A percentile compares a stretch with the other conserved stretches of the same genome.
Conservation (phyloP, 2,888 invertebrate species). For the Hyposoter dolosus region DNA sequence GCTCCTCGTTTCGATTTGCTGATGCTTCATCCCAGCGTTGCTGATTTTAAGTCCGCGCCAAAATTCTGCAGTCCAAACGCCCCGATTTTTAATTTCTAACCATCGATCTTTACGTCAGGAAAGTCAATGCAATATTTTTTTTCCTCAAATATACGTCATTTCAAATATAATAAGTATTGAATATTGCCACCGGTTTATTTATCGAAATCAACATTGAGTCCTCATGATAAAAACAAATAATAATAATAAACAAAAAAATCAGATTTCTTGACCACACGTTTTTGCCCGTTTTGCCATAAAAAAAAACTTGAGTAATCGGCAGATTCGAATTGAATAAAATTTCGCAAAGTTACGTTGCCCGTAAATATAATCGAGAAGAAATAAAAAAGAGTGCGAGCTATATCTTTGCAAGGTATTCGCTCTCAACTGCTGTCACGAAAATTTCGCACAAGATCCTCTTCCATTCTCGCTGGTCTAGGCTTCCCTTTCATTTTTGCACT, state of each 20-base stretch:
- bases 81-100: slow-evolving; percentile 24
- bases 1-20: slow-evolving; percentile 41
- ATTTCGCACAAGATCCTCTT: slow-evolving; percentile 13
- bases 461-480: background rate
- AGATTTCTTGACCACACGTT: background rate
- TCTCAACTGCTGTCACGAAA: slow-evolving; percentile 16
- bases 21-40: slow-evolving; percentile 17
- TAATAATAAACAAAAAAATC: no score
- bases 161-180: no score
- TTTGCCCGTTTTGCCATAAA: background rate
- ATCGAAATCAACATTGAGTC: no score
- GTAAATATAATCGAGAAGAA: background rate
- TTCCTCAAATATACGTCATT: background rate
- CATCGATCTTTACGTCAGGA: slow-evolving; percentile 32
- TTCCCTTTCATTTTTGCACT: slow-evolving; percentile 5
- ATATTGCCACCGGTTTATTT: no score
- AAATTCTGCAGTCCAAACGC: slow-evolving; percentile 32
- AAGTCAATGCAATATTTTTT: slow-evolving; percentile 2
- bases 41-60: slow-evolving; percentile 46
- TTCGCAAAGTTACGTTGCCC: background rate
- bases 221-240: no score
- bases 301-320: background rate
- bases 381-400: background rate
- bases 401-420: background rate
- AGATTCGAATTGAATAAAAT: background rate